A percentile compares a stretch with the other conserved stretches of the same genome.
phyloP scores from a whole-genome alignment of 2,888 invertebrate genomes.

The Drosophila anomelani region DNA sequence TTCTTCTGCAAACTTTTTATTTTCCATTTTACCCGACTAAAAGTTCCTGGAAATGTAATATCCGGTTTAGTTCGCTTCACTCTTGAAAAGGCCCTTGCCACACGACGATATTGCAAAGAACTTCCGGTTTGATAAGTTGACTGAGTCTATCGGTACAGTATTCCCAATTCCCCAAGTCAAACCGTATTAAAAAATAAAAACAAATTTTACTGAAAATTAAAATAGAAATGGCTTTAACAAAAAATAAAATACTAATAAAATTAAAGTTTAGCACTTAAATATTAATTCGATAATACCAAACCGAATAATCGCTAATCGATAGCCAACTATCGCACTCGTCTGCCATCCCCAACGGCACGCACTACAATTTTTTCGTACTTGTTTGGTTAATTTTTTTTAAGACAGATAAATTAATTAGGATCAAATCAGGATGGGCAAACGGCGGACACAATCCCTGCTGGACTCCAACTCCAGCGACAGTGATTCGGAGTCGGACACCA shows the following conservation, averaged over 20 bases:
- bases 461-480: constrained; percentile 94
- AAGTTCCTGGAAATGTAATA: too few relatives aligned
- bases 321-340: constrained; percentile 3
- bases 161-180: not conserved
- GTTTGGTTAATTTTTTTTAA: constrained; percentile 32
- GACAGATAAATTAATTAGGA: not conserved
- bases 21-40: not conserved
- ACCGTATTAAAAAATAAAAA: too few relatives aligned
- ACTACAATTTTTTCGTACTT: constrained; percentile 18
- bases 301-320: not conserved
- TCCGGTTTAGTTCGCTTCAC: not conserved
- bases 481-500: constrained; percentile 90
- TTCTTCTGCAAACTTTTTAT: not conserved
- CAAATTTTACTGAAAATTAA: not conserved
- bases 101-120: not conserved
- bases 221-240: too few relatives aligned
- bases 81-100: not conserved
- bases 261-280: too few relatives aligned
- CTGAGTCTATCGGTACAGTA: not conserved
- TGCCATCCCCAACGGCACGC: constrained; percentile 22
- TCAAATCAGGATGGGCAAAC: constrained; percentile 89
- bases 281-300: too few relatives aligned
- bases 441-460: constrained; percentile 92
- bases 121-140: not conserved
- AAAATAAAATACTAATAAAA: too few relatives aligned